Evolutionary conservation across 2,113 vertebrate species (phyloP).

Genomic region (Datnioides undecimradiatus): DNA sequence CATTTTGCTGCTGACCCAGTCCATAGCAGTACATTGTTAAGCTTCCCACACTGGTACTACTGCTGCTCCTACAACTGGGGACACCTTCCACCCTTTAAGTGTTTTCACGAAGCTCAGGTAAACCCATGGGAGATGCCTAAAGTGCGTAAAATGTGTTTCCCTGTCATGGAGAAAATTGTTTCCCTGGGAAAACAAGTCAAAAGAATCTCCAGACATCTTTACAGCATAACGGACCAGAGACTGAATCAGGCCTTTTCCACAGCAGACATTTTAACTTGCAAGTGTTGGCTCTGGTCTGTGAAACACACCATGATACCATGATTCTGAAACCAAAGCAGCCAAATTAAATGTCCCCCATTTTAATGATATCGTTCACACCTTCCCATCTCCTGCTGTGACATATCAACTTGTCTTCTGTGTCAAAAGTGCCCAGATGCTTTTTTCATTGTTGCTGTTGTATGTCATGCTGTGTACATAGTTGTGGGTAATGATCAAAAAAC

Average conservation of each 20-base stretch:
- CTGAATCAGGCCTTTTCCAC: neutral
- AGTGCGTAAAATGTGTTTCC: neutral
- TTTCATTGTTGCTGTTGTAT: neutral
- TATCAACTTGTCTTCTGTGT: neutral
- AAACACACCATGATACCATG: neutral
- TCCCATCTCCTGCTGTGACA: neutral
- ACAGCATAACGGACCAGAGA: neutral
- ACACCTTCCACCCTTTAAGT: no score
- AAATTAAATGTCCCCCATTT: neutral
- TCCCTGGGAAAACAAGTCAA: neutral
- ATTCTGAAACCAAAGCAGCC: neutral
- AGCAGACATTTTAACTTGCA: neutral
- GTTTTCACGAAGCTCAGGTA: neutral
- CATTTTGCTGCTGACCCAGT: no score
- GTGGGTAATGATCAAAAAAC: neutral
- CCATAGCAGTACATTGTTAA: no score
- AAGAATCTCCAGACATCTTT: neutral
- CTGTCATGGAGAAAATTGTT: neutral
- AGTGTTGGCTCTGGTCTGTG: neutral
- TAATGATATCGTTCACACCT: neutral
- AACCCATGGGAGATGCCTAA: neutral
- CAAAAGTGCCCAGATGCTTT: neutral
- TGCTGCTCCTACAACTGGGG: no score
- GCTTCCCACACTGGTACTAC: no score
- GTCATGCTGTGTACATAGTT: neutral